phyloP scores from a whole-genome alignment of 2,888 invertebrate genomes.

The Cantharis rustica region DNA sequence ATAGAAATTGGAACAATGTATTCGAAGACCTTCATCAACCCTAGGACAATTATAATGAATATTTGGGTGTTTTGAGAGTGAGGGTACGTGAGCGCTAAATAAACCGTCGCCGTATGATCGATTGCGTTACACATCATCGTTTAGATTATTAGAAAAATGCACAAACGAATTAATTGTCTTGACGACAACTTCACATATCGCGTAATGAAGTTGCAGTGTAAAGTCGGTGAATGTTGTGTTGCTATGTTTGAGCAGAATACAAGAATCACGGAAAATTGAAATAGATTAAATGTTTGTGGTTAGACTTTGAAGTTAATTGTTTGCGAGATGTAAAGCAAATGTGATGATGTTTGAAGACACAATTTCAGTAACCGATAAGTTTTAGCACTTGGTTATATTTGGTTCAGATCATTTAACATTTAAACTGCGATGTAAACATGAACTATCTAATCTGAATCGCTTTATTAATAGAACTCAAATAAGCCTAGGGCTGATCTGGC shows the following conservation, averaged over 20 bases:
- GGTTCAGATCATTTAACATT: conserved; percentile 49
- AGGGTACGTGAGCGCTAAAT: background rate
- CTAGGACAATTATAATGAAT: background rate
- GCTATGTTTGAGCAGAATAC: too few relatives aligned
- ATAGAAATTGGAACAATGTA: background rate
- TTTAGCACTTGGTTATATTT: conserved; percentile 31
- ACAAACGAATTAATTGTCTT: background rate
- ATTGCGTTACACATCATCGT: background rate
- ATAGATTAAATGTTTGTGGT: background rate
- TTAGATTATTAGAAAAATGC: background rate
- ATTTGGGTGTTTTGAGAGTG: background rate
- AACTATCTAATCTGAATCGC: conserved; percentile 51
- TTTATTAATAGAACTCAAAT: conserved; percentile 54
- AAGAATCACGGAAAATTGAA: background rate
- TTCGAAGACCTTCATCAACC: background rate
- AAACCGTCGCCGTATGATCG: background rate
- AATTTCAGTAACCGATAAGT: background rate
- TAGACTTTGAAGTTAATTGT: background rate
- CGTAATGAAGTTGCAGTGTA: background rate
- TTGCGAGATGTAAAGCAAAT: background rate
- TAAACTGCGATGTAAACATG: conserved; percentile 49
- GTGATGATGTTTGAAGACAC: background rate
- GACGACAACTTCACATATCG: background rate
- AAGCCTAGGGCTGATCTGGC: conserved; percentile 46
- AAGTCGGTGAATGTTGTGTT: background rate